Percentiles rank a stretch among this genome's conserved stretches.
Conservation (phyloP, 2,797 vertebrate species). For the Mormyrus proboscirostris region DNA sequence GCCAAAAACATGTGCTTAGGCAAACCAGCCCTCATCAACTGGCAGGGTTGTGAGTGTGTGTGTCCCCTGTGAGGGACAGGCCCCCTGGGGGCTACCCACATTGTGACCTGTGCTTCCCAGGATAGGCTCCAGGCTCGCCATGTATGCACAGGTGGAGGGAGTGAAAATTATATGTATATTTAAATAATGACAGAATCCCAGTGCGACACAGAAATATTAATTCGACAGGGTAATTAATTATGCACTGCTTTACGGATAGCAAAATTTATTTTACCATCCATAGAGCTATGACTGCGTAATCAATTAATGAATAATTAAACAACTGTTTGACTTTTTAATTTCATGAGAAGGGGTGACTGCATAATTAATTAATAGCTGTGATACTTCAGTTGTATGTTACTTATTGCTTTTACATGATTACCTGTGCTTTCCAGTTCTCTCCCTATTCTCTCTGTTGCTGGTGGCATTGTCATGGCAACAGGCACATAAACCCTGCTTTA, state of each 20-base stretch:
- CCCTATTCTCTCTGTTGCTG: not conserved
- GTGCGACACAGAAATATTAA: not conserved
- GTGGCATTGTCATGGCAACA: not conserved
- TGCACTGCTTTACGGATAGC: slow-evolving; percentile 11
- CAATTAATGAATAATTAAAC: slow-evolving; percentile 12
- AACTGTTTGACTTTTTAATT: slow-evolving; percentile 11
- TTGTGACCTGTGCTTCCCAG: not conserved
- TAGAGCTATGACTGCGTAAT: not conserved
- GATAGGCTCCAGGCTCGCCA: not conserved
- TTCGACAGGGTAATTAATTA: slow-evolving; percentile 1
- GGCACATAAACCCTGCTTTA: not conserved
- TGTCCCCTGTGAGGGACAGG: not conserved
- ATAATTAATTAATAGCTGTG: not conserved
- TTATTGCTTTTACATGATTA: not conserved
- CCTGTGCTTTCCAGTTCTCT: not conserved
- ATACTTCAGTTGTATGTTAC: not conserved
- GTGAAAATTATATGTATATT: not conserved
- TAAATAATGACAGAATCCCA: slow-evolving; percentile 5
- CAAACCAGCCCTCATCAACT: not conserved
- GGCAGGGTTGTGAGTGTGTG: not conserved
- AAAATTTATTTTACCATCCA: slow-evolving; percentile 7
- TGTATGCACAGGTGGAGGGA: not conserved
- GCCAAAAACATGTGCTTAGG: not conserved
- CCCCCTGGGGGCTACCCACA: not conserved
- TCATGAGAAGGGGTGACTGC: not conserved